Evolutionary conservation across 2,888 invertebrate species (phyloP).

Genomic region (Brenthis hecate): DNA sequence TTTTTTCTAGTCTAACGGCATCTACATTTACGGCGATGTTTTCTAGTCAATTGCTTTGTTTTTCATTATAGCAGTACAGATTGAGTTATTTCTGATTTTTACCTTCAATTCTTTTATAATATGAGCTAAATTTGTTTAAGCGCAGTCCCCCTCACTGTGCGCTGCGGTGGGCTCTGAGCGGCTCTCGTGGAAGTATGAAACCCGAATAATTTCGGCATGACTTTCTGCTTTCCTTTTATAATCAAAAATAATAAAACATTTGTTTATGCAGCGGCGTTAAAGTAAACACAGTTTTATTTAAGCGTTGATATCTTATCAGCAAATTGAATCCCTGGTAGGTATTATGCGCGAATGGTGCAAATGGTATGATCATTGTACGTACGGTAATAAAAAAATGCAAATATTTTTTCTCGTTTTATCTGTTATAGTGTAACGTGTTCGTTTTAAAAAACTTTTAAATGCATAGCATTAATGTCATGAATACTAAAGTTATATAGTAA

Average conservation of each 20-base stretch:
- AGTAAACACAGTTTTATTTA: constrained; percentile 15
- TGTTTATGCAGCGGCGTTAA: constrained; percentile 24
- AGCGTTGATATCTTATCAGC: constrained; percentile 4
- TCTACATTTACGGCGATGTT: no score
- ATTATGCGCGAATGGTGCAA: not conserved
- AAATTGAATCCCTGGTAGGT: not conserved
- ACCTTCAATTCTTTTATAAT: not conserved
- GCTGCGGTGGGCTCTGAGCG: constrained; percentile 7
- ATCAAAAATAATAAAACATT: constrained; percentile 31
- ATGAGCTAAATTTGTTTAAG: not conserved
- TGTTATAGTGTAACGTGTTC: no score
- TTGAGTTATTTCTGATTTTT: not conserved
- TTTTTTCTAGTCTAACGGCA: no score
- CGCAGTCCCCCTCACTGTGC: not conserved
- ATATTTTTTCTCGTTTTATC: no score
- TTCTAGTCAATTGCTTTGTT: no score
- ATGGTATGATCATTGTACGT: no score
- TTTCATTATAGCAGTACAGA: no score
- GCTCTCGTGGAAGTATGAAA: constrained; percentile 22
- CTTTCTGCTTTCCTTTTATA: constrained; percentile 26
- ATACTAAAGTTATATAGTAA: no score
- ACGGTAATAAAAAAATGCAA: no score
- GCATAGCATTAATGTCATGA: no score
- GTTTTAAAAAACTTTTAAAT: no score
- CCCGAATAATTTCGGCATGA: constrained; percentile 23